Evolutionary conservation across 1,140 invertebrate species (phyloP).

Genomic region (Leptinotarsa texana): DNA sequence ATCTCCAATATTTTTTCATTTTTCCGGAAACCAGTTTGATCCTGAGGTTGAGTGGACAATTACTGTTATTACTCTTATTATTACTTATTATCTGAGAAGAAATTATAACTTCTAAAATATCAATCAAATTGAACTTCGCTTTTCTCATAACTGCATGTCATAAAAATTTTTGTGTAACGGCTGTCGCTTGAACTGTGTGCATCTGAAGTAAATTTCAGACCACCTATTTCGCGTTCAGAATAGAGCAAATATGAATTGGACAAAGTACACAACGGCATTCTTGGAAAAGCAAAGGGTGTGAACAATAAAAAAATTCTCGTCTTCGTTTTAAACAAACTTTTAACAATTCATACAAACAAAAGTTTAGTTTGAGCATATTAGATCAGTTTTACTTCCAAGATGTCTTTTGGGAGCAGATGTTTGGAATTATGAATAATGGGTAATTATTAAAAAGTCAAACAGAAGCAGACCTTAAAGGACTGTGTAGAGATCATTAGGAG

Average conservation of each 20-base stretch:
- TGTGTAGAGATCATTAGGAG: not conserved
- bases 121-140: too few relatives aligned
- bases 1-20: too few relatives aligned
- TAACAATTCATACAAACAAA: not conserved
- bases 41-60: too few relatives aligned
- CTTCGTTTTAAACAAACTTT: not conserved
- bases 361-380: slow-evolving; percentile 8
- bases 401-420: slow-evolving; percentile 7
- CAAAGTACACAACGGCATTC: not conserved
- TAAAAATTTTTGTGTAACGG: too few relatives aligned
- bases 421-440: not conserved
- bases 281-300: slow-evolving; percentile 5
- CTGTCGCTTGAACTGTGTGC: too few relatives aligned
- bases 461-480: not conserved
- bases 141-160: too few relatives aligned
- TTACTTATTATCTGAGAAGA: too few relatives aligned
- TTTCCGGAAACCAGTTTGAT: too few relatives aligned
- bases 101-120: too few relatives aligned
- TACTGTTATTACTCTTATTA: too few relatives aligned
- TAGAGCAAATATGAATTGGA: not conserved
- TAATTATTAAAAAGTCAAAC: slow-evolving; percentile 1
- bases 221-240: slow-evolving; percentile 2
- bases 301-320: slow-evolving; percentile 2
- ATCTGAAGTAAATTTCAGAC: not conserved
- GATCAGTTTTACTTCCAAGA: not conserved